These are phyloP conservation scores for Glyphotaelius pellucidus DNA, from an alignment of 2,888 invertebrate genomes.

Conservation along the genomic window DNA sequence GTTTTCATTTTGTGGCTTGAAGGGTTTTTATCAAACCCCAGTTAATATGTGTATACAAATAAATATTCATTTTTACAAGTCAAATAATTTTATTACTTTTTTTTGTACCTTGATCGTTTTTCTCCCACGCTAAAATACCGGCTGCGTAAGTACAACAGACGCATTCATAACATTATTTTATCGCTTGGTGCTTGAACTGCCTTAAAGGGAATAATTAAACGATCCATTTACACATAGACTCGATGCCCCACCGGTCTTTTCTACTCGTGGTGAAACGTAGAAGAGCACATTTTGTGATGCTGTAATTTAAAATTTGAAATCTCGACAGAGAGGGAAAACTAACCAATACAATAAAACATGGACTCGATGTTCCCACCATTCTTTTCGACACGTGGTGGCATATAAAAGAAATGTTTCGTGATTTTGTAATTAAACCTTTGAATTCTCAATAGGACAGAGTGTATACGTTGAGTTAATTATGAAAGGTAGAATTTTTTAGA, in stretches of 20 bases:
- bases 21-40: too few relatives aligned
- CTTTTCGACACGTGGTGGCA: not conserved
- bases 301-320: too few relatives aligned
- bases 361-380: not conserved
- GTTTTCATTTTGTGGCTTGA: too few relatives aligned
- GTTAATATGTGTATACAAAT: too few relatives aligned
- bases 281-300: too few relatives aligned
- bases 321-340: too few relatives aligned
- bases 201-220: not conserved
- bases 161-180: slow-evolving; percentile 7
- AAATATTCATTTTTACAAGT: too few relatives aligned
- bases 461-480: not conserved
- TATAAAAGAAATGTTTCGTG: not conserved
- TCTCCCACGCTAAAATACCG: not conserved
- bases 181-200: not conserved
- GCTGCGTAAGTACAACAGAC: slow-evolving; percentile 12
- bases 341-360: not conserved
- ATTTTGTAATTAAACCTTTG: not conserved
- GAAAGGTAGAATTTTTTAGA: not conserved
- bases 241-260: not conserved
- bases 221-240: not conserved
- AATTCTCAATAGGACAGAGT: not conserved
- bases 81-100: not conserved
- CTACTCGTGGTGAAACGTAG: too few relatives aligned
- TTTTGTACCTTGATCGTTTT: not conserved